Evolutionary conservation across 2,797 vertebrate genomes (phyloP).

Genomic region (Vireo griseus): DNA sequence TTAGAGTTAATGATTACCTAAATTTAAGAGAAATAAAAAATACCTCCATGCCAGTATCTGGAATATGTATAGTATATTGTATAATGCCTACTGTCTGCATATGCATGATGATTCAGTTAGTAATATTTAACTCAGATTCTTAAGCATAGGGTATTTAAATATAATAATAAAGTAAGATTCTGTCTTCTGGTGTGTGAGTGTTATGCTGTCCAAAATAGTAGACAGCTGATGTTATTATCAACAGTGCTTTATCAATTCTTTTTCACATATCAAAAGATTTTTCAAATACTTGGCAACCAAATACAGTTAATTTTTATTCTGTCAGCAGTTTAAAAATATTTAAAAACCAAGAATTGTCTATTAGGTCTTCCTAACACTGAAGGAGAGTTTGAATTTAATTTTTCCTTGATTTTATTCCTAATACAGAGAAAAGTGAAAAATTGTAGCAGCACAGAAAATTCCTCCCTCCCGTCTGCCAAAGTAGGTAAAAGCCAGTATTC

Average conservation of each 20-base stretch:
- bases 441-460: not conserved
- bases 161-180: not conserved
- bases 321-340: not conserved
- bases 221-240: not conserved
- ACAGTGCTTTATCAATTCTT: not conserved
- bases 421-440: slow-evolving; percentile 3
- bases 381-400: not conserved
- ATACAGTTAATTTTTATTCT: not conserved
- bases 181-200: rapidly evolving
- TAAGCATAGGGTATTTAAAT: not conserved
- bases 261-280: not conserved
- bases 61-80: not conserved
- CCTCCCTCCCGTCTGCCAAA: not conserved
- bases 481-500: not conserved
- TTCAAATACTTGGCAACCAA: not conserved
- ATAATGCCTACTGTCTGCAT: not conserved
- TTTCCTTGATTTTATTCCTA: not conserved
- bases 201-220: not conserved
- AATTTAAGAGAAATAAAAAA: not conserved
- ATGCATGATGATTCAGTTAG: not conserved
- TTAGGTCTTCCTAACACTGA: not conserved
- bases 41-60: not conserved
- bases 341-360: not conserved
- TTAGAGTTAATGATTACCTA: not conserved
- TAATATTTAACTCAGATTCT: not conserved